A percentile compares a stretch with the other conserved stretches of the same genome.
Conservation (phyloP, 37 sponge, comb jelly and placozoan species). For the Axinella damicornis region DNA sequence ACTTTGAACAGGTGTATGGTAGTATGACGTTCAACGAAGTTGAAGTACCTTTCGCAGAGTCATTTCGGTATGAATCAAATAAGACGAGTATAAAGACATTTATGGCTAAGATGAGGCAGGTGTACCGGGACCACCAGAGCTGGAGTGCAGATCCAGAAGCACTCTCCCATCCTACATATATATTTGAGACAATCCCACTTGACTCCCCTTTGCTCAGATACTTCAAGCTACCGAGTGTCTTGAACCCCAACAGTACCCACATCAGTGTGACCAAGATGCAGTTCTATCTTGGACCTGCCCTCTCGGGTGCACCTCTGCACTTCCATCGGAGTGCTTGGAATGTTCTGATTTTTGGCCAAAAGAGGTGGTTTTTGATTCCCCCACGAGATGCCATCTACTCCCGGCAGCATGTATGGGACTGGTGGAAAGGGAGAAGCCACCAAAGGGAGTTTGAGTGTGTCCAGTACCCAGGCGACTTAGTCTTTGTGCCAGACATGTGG, state of each 20-base stretch:
- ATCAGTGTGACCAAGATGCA: slow-evolving; percentile 44
- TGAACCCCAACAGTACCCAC: slow-evolving; percentile 69
- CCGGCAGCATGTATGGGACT: slow-evolving; percentile 72
- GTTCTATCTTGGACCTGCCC: slow-evolving; percentile 80
- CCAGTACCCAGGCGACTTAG: slow-evolving; percentile 82
- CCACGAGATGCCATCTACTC: slow-evolving; percentile 80
- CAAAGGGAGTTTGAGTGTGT: slow-evolving; percentile 79
- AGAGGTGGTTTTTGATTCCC: slow-evolving; percentile 85
- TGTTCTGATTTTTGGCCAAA: slow-evolving; percentile 80
- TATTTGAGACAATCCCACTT: slow-evolving; percentile 57
- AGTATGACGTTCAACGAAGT: slow-evolving; percentile 42
- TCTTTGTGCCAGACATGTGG: slow-evolving; percentile 94
- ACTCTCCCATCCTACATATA: slow-evolving; percentile 42
- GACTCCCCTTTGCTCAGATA: slow-evolving; percentile 64
- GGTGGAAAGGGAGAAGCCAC: slow-evolving; percentile 69
- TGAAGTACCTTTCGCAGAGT: slow-evolving; percentile 58
- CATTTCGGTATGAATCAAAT: slow-evolving; percentile 35
- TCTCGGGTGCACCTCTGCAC: slow-evolving; percentile 77
- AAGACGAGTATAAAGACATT: slow-evolving; percentile 56
- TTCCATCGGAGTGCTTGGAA: slow-evolving; percentile 83
- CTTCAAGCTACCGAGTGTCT: slow-evolving; percentile 64
- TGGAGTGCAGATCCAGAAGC: background rate
- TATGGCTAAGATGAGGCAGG: slow-evolving; percentile 50
- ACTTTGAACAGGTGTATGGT: slow-evolving; percentile 78
- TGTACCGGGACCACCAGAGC: slow-evolving; percentile 12